Conservation (phyloP, 2,797 vertebrate genomes). For the Coccyzus lansbergi region DNA sequence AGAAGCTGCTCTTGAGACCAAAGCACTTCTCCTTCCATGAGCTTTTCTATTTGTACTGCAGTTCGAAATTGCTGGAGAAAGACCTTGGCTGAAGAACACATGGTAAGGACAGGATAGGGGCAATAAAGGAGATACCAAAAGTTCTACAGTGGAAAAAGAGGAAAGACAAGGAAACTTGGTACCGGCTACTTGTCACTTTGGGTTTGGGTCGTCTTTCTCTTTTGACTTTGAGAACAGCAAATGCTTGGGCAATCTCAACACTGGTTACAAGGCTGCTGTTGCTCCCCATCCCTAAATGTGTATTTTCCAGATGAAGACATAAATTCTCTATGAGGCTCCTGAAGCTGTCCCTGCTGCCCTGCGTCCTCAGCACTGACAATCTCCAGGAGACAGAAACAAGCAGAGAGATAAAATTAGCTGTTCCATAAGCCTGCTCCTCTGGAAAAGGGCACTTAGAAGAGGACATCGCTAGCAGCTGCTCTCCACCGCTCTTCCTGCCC, state of each 20-base stretch:
- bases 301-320: not conserved
- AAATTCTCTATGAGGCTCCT: not conserved
- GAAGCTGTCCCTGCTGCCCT: not conserved
- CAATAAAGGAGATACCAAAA: conserved; percentile 2
- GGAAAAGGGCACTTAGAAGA: not conserved
- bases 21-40: conserved; percentile 60
- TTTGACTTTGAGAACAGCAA: not conserved
- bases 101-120: not conserved
- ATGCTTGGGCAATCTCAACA: not conserved
- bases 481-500: not conserved
- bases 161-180: not conserved
- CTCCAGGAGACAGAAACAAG: not conserved
- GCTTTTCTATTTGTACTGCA: conserved; percentile 40
- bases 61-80: conserved; percentile 39
- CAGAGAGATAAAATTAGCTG: not conserved
- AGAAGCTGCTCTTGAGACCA: conserved; percentile 59
- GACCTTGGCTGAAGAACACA: conserved; percentile 21
- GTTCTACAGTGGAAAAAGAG: not conserved
- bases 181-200: not conserved
- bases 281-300: not conserved
- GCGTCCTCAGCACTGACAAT: not conserved
- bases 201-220: not conserved
- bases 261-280: not conserved
- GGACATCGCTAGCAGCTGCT: not conserved
- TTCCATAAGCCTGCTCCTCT: not conserved